Conservation (phyloP, 2,797 vertebrate genomes). For the Falco biarmicus region DNA sequence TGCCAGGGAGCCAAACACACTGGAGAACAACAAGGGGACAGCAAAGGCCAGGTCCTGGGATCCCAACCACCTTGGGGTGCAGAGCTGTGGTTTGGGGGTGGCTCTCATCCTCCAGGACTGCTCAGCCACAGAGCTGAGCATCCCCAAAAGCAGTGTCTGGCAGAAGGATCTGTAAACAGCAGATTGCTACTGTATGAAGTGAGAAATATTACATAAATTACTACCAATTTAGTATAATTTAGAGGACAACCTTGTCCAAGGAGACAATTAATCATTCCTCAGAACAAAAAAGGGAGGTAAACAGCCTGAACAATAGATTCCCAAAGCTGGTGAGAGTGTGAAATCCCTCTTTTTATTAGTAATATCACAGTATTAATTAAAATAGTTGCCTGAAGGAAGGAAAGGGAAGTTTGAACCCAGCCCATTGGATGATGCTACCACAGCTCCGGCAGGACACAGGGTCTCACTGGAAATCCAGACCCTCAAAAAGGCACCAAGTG, state of each 20-base stretch:
- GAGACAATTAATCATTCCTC: conserved; percentile 28
- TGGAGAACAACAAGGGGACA: neutral
- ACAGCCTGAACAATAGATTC: conserved; percentile 25
- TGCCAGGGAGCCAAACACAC: neutral
- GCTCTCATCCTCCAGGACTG: neutral
- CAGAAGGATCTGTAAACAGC: neutral
- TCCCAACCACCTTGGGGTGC: rapidly evolving
- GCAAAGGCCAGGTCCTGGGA: neutral
- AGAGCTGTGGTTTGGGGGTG: neutral
- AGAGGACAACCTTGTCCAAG: conserved; percentile 52
- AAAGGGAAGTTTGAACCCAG: neutral
- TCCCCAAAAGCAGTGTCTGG: neutral
- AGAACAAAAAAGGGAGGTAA: conserved; percentile 29
- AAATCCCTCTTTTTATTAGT: neutral
- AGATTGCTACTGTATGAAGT: neutral
- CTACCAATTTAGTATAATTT: conserved; percentile 38
- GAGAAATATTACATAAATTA: conserved; percentile 17
- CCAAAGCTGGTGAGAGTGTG: neutral
- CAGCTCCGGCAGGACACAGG: neutral
- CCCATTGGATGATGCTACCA: neutral
- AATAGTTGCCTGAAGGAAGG: neutral
- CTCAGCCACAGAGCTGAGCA: neutral
- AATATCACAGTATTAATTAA: neutral
- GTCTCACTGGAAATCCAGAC: neutral
- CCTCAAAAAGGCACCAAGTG: neutral